A percentile compares a stretch with the other conserved stretches of the same genome.
These are phyloP conservation scores for Neodiprion virginianus DNA, from an alignment of 1,140 invertebrate genomes.

Conservation along the genomic window DNA sequence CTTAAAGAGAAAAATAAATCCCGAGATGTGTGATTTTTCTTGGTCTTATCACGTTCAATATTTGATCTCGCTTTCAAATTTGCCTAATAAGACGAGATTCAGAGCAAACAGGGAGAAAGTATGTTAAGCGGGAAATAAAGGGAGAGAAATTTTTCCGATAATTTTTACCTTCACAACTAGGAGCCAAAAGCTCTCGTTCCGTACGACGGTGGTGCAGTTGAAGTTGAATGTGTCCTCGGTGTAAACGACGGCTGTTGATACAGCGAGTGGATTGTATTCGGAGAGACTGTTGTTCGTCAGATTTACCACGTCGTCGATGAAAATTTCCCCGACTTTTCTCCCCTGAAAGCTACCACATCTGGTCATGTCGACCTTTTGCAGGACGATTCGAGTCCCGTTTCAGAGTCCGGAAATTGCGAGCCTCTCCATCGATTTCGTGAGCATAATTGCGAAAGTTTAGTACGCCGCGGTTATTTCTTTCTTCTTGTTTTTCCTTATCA, in stretches of 20 bases:
- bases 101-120: neutral
- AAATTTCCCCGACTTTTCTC: too few species aligned
- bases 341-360: neutral
- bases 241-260: too few species aligned
- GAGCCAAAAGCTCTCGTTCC: slow-evolving; percentile 1
- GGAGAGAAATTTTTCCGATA: neutral
- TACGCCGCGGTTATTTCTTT: neutral
- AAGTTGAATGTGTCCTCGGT: too few species aligned
- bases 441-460: neutral
- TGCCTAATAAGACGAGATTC: too few species aligned
- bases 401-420: neutral
- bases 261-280: too few species aligned
- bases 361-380: neutral
- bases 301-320: too few species aligned
- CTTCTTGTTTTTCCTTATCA: neutral
- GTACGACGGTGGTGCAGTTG: neutral
- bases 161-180: slow-evolving; percentile 7
- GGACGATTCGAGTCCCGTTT: neutral
- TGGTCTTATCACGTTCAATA: too few species aligned
- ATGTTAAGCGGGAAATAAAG: neutral
- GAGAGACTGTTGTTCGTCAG: too few species aligned
- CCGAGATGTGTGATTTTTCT: too few species aligned
- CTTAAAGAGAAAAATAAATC: too few species aligned
- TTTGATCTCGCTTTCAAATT: too few species aligned
- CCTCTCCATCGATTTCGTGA: neutral